A percentile compares a stretch with the other conserved stretches of the same genome.
phyloP scores from a whole-genome alignment of 2,797 vertebrate species.

The Melanotaenia nigrans region DNA sequence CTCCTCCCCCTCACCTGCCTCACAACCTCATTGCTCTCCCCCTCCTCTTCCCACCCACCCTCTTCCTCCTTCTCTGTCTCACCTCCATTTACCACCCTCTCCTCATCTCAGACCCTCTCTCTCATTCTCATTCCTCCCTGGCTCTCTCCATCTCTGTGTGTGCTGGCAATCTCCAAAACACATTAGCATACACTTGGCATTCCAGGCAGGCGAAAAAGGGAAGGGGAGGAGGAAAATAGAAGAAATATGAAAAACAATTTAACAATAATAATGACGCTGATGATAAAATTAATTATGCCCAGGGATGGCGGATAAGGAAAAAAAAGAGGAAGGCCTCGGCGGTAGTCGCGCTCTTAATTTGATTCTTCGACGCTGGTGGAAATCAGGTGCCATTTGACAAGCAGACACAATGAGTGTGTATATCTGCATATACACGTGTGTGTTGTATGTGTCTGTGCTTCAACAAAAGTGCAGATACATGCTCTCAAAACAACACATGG shows the following conservation, averaged over 20 bases:
- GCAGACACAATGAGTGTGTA: constrained; percentile 74
- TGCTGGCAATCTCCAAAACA: constrained; percentile 80
- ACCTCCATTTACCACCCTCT: constrained; percentile 79
- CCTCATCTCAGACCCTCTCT: constrained; percentile 79
- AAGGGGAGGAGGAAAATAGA: constrained; percentile 56
- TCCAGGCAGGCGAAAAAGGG: constrained; percentile 85
- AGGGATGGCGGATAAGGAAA: constrained; percentile 76
- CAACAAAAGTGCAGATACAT: constrained; percentile 58
- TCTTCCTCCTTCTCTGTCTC: constrained; percentile 65
- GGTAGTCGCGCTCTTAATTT: constrained; percentile 93
- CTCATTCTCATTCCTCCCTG: constrained; percentile 81
- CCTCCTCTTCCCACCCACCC: constrained; percentile 66
- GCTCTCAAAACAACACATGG: constrained; percentile 56
- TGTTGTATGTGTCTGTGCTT: constrained; percentile 37
- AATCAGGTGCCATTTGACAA: constrained; percentile 82
- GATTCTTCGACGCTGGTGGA: constrained; percentile 90
- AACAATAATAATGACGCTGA: constrained; percentile 88
- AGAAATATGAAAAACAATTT: constrained; percentile 87
- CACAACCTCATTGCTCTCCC: constrained; percentile 75
- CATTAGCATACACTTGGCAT: constrained; percentile 99
- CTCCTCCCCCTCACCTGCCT: constrained; percentile 76
- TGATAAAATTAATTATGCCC: constrained; percentile 88
- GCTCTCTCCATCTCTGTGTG: constrained; percentile 79
- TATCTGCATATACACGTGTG: constrained; percentile 37
- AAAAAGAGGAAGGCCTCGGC: constrained; percentile 69